A percentile compares a stretch with the other conserved stretches of the same genome.
phyloP scores from a whole-genome alignment of 2,797 vertebrate genomes.

The Pagetopsis macropterus region DNA sequence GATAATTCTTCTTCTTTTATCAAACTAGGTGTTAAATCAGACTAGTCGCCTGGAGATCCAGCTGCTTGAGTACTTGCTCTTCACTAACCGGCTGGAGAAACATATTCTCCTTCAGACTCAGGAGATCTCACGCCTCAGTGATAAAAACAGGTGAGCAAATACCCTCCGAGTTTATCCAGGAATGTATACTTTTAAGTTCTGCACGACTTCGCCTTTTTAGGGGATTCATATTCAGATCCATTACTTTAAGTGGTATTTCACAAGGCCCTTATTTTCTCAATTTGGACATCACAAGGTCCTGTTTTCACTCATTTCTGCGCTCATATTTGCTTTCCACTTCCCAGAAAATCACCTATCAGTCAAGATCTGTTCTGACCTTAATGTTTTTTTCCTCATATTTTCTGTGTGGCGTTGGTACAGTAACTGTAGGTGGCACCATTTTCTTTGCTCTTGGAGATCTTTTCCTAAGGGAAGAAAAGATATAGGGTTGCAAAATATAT shows the following conservation, averaged over 20 bases:
- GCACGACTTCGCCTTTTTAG: background rate
- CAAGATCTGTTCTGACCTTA: background rate
- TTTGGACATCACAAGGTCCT: background rate
- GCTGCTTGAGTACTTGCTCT: conserved; percentile 86
- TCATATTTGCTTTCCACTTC: conserved; percentile 7
- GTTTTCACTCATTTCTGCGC: background rate
- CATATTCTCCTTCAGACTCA: conserved; percentile 86
- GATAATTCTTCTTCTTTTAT: conserved; percentile 17
- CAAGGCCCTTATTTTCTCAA: background rate
- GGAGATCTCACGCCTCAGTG: conserved; percentile 84
- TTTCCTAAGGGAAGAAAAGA: too few relatives aligned
- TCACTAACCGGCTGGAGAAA: conserved; percentile 87
- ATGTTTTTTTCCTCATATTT: background rate
- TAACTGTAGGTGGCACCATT: background rate
- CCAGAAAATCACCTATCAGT: background rate
- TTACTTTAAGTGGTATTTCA: conserved; percentile 1
- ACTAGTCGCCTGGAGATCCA: conserved; percentile 88
- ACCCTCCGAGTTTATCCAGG: background rate
- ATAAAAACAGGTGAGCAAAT: conserved; percentile 85
- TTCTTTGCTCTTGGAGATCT: background rate
- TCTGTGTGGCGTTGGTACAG: background rate
- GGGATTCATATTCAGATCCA: background rate
- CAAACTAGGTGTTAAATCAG: conserved; percentile 86
- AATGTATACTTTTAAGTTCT: background rate
- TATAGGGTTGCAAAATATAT: conserved; percentile 15